phyloP scores from a whole-genome alignment of 2,888 invertebrate species.

The Crepidodera aurea region DNA sequence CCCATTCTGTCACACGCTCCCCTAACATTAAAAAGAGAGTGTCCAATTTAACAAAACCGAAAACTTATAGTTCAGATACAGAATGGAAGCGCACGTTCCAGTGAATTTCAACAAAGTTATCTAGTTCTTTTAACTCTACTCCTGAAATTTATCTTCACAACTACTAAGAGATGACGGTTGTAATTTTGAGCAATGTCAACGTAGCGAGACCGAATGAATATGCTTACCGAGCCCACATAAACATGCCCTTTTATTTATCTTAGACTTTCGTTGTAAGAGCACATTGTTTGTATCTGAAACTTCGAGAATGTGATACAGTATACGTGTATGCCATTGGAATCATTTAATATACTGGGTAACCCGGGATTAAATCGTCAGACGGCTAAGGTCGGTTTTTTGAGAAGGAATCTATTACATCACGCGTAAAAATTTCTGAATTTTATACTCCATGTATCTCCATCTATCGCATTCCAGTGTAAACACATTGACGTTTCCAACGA shows the following conservation, averaged over 20 bases:
- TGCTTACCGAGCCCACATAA: slow-evolving; percentile 26
- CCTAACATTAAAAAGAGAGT: too few species aligned
- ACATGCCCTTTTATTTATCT: slow-evolving; percentile 27
- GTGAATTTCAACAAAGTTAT: slow-evolving; percentile 26
- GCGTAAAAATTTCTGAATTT: too few species aligned
- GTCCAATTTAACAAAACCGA: neutral
- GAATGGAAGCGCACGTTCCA: slow-evolving; percentile 1
- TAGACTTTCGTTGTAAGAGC: slow-evolving; percentile 9
- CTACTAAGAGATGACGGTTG: slow-evolving; percentile 25
- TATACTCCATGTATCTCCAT: too few species aligned
- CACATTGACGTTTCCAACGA: too few species aligned
- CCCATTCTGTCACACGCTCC: too few species aligned
- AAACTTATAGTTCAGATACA: neutral
- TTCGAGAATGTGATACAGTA: neutral
- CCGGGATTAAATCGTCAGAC: too few species aligned
- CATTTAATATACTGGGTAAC: neutral
- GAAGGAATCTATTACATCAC: too few species aligned
- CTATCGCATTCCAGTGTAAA: too few species aligned
- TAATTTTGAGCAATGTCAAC: slow-evolving; percentile 26
- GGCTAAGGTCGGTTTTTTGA: too few species aligned
- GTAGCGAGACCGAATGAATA: neutral
- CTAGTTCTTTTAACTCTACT: slow-evolving; percentile 5
- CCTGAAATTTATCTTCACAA: neutral
- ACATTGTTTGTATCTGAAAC: neutral
- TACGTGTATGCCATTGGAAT: slow-evolving; percentile 1